phyloP scores from a whole-genome alignment of 2,888 invertebrate genomes.

The Artemia sinica region DNA sequence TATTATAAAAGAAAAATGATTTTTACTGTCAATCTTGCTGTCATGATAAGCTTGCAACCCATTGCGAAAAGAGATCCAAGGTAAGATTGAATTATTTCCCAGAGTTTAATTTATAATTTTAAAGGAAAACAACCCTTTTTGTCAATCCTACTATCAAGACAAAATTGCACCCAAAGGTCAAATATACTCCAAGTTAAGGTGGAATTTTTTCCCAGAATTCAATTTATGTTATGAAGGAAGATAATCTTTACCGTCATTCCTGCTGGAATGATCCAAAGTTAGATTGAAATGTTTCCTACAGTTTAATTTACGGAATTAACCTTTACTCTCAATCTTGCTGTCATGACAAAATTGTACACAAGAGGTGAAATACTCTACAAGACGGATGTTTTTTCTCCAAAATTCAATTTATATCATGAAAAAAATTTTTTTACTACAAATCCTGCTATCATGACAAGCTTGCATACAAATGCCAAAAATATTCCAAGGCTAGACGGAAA shows the following conservation, averaged over 20 bases:
- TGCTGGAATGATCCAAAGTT: not conserved
- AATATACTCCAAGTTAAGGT: not conserved
- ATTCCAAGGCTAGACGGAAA: no score
- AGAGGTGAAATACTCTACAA: no score
- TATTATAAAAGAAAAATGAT: not conserved
- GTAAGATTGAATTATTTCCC: not conserved
- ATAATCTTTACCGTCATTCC: not conserved
- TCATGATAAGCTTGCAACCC: not conserved
- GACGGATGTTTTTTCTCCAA: no score
- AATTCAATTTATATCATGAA: no score
- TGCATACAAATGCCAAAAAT: no score
- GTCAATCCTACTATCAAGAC: not conserved
- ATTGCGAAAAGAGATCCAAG: not conserved
- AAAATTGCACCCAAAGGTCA: slow-evolving; percentile 2
- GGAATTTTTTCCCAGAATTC: not conserved
- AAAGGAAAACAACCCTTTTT: not conserved
- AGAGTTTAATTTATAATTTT: not conserved
- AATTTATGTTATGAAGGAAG: not conserved
- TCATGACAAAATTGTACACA: no score
- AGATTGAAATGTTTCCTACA: not conserved
- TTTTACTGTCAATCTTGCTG: not conserved
- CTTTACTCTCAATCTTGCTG: no score
- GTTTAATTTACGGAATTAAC: no score
- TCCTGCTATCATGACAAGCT: no score
- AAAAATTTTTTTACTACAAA: no score